Evolutionary conservation across 2,888 invertebrate genomes (phyloP), one percentile per base, ranked within the genome.

Genomic region (Melieria crassipennis): DNA sequence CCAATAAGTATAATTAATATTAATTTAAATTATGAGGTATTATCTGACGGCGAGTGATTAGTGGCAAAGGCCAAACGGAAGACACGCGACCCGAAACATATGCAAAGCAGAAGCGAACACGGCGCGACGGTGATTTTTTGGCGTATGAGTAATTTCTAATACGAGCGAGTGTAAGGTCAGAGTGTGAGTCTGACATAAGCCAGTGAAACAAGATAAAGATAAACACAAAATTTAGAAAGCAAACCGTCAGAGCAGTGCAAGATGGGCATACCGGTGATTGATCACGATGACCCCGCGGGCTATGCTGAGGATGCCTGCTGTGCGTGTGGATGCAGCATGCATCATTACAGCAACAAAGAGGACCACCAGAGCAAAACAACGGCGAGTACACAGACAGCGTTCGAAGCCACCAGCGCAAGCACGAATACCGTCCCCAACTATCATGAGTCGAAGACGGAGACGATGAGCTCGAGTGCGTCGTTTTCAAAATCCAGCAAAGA

Each of bases 251-350:
- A 43, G 9, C 43, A 30, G 16, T n/a, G 48, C 16, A 57, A 69
- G 63, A 69, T 69, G 69, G 69, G 69, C n/a, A 42, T 69, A 47
- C 56, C 47, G 16, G 57, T 69, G 48, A 63, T 62, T 4, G 63
- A 69, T 56, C 47, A 52, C 46, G 69, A 63, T 30, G 43, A 63
- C 48, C 56, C 63, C 10, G 69, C 69, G 11, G 60, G 60, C 4
- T 67, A 67, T 16, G 45, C 43, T 13, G 52, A 45, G 7, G 16
- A 6, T 1, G 7, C 3, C 30, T 7, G 61, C 30, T 62, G 68
- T 16, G 16, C 45, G 5, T 69, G 61, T n/a, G 30, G 16, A 5
- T 55, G 52, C 48, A 58, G 58, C n/a, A 13, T 50, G 30, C 30
- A 30, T 52, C n/a, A 52, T 52, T 4, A 30, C 30, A 30, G 30